These are phyloP conservation scores for Lasaia peninsularis DNA, from an alignment of 1,140 invertebrate genomes.

Conservation along the genomic window DNA sequence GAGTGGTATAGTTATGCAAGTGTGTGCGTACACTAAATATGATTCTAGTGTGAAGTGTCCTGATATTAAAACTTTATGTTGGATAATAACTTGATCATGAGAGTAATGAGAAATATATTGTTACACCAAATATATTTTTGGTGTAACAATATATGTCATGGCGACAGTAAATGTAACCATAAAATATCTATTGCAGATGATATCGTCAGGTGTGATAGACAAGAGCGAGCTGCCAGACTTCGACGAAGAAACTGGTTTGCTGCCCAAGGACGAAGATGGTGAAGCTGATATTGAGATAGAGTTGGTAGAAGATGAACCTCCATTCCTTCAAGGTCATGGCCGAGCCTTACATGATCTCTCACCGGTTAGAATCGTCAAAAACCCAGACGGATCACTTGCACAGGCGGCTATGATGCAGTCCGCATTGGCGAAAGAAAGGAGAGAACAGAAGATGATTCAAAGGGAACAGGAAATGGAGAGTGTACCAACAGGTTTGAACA, in stretches of 20 bases:
- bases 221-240: constrained; percentile 95
- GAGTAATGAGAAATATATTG: no score
- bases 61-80: no score
- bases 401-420: constrained; percentile 99
- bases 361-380: constrained; percentile 98
- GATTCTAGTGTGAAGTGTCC: no score
- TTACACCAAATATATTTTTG: no score
- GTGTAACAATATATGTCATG: no score
- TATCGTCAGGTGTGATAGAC: constrained; percentile 89
- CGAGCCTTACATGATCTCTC: constrained; percentile 94
- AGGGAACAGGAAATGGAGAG: constrained; percentile 94
- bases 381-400: constrained; percentile 95
- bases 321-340: constrained; percentile 95
- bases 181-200: constrained; percentile 79
- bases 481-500: constrained; percentile 88
- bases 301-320: constrained; percentile 98
- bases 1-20: no score
- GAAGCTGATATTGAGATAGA: constrained; percentile 99
- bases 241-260: constrained; percentile 91
- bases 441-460: constrained; percentile 95
- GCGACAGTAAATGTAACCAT: neutral
- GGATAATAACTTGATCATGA: no score
- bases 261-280: constrained; percentile 93
- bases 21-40: no score
- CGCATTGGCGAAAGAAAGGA: constrained; percentile 96